Evolutionary conservation across 2,888 invertebrate genomes (phyloP).

Genomic region (Chelonus formosanus): DNA sequence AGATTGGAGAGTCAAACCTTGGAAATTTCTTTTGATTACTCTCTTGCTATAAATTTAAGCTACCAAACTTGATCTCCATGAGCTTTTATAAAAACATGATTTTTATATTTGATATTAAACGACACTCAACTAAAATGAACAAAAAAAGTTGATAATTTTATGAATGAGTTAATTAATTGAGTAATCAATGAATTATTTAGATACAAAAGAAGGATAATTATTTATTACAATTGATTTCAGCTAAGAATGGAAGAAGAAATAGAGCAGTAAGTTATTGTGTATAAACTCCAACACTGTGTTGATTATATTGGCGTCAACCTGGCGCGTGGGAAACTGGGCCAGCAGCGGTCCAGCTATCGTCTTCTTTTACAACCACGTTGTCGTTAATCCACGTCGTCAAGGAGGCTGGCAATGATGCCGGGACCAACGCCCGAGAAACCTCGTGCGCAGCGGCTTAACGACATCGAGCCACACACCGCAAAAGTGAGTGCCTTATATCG

Average conservation of each 20-base stretch:
- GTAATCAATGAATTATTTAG: no score
- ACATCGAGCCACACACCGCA: constrained; percentile 59
- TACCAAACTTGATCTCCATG: no score
- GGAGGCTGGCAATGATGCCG: constrained; percentile 59
- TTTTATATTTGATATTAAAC: no score
- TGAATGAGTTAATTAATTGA: background rate
- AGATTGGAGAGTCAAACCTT: no score
- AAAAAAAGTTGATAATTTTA: no score
- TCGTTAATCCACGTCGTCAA: constrained; percentile 48
- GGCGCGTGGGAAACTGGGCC: constrained; percentile 58
- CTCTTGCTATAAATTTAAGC: no score
- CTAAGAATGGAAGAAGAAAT: constrained; percentile 9
- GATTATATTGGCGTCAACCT: constrained; percentile 47
- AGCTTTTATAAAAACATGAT: no score
- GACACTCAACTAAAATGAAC: no score
- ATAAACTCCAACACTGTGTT: background rate
- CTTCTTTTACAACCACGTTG: constrained; percentile 29
- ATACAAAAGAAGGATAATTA: no score
- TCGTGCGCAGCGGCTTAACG: constrained; percentile 60
- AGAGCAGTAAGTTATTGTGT: background rate
- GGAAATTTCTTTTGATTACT: no score
- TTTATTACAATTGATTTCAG: background rate
- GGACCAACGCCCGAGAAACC: constrained; percentile 61
- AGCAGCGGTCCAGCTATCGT: constrained; percentile 55
- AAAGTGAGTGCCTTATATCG: constrained; percentile 49